These are phyloP conservation scores for Iphiclides podalirius DNA, from an alignment of 2,888 invertebrate species.

Conservation along the genomic window DNA sequence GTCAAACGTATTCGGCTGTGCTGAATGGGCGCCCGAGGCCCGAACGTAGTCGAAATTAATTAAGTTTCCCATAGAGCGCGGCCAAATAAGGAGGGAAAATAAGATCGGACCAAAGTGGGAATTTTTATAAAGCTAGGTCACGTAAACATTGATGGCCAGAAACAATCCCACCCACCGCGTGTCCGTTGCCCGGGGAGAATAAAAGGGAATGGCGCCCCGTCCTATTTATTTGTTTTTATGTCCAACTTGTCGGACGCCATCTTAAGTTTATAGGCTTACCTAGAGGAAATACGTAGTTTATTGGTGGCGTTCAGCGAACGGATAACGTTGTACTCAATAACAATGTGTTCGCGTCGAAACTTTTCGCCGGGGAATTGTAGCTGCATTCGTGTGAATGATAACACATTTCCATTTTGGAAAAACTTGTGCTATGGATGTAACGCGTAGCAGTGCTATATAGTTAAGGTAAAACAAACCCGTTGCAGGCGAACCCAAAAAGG, in stretches of 20 bases:
- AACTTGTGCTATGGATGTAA: no score
- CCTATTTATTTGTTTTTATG: constrained; percentile 44
- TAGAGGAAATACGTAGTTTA: constrained; percentile 29
- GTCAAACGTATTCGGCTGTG: constrained; percentile 30
- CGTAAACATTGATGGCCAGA: constrained; percentile 63
- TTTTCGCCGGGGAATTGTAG: no score
- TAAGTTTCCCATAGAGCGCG: constrained; percentile 49
- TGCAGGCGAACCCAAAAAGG: no score
- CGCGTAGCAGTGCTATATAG: no score
- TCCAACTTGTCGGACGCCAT: constrained; percentile 29
- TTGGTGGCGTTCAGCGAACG: constrained; percentile 24
- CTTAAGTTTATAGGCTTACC: constrained; percentile 29
- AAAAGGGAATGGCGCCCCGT: constrained; percentile 26
- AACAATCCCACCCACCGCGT: constrained; percentile 32
- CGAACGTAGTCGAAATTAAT: constrained; percentile 57
- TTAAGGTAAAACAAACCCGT: no score
- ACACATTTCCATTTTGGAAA: no score
- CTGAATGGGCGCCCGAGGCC: constrained; percentile 33
- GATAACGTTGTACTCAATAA: neutral
- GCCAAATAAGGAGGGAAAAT: constrained; percentile 49
- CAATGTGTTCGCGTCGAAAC: no score
- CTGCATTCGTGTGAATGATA: no score
- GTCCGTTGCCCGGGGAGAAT: constrained; percentile 13
- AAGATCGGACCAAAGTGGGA: constrained; percentile 56
- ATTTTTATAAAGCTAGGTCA: constrained; percentile 72